phyloP scores from a whole-genome alignment of 2,797 vertebrate species.

The Falco biarmicus region DNA sequence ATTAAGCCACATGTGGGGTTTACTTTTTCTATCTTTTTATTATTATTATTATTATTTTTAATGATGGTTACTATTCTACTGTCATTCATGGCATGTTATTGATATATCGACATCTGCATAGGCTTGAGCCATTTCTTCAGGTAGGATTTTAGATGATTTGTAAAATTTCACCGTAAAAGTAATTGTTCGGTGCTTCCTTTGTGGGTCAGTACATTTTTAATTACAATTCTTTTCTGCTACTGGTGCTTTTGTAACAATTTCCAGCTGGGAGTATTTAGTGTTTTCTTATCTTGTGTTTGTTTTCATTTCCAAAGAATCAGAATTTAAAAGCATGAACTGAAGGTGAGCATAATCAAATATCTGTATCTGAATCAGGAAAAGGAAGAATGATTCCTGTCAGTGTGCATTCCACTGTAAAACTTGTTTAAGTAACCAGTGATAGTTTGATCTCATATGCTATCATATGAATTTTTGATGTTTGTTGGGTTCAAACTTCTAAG shows the following conservation, averaged over 20 bases:
- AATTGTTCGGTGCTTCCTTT: background rate
- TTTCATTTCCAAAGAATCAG: constrained; percentile 53
- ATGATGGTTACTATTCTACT: background rate
- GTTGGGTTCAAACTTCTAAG: background rate
- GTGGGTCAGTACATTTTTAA: constrained; percentile 24
- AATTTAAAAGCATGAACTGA: constrained; percentile 39
- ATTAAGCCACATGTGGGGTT: constrained; percentile 23
- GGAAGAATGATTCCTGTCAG: background rate
- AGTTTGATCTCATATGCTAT: background rate
- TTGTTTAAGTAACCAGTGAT: background rate
- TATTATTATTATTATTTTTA: background rate
- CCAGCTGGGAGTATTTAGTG: background rate
- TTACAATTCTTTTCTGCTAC: constrained; percentile 19
- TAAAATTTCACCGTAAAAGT: background rate
- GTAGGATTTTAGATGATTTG: background rate
- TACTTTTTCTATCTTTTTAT: background rate
- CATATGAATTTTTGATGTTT: background rate
- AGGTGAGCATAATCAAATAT: background rate
- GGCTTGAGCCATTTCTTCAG: background rate
- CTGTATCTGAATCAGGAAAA: background rate
- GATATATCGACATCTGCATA: background rate
- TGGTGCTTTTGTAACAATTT: constrained; percentile 23
- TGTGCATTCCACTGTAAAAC: background rate
- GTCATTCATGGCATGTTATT: background rate
- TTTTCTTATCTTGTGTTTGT: constrained; percentile 20